These are phyloP conservation scores for Congeria kusceri DNA, from an alignment of 2,888 invertebrate genomes.

Conservation along the genomic window DNA sequence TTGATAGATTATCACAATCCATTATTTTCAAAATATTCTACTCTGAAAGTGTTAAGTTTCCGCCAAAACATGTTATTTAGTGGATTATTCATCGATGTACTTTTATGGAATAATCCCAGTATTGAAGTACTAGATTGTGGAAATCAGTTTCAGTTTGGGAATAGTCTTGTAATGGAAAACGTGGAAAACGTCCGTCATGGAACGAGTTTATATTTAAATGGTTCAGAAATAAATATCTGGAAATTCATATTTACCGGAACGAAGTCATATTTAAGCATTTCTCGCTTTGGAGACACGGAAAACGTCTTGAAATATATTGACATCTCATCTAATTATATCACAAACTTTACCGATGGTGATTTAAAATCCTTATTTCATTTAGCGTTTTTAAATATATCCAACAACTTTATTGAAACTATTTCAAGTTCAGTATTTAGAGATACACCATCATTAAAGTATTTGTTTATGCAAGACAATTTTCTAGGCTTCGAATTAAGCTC, in stretches of 20 bases:
- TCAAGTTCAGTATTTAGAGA: conserved; percentile 33
- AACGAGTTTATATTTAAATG: no score
- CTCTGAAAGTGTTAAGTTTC: conserved; percentile 35
- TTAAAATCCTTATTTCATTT: conserved; percentile 34
- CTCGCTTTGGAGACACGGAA: conserved; percentile 32
- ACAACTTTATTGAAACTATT: conserved; percentile 48
- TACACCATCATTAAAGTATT: conserved; percentile 14
- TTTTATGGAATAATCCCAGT: conserved; percentile 41
- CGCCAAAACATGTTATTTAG: conserved; percentile 40
- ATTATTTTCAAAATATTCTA: conserved; percentile 17
- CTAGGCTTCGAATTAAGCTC: conserved; percentile 27
- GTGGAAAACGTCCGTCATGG: no score
- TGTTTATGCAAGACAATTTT: conserved; percentile 49
- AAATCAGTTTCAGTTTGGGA: conserved; percentile 12
- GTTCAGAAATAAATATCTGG: background rate
- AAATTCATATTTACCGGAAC: conserved; percentile 49
- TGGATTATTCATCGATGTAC: conserved; percentile 37
- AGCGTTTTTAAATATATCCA: conserved; percentile 37
- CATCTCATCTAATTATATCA: conserved; percentile 49
- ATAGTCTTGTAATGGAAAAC: no score
- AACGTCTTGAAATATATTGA: conserved; percentile 53
- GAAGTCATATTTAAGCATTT: conserved; percentile 12
- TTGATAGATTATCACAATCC: no score
- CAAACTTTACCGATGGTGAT: background rate
- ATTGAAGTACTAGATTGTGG: conserved; percentile 45